These are phyloP conservation scores for Litocranius walleri DNA, from an alignment of 2,113 vertebrate genomes.

Conservation along the genomic window DNA sequence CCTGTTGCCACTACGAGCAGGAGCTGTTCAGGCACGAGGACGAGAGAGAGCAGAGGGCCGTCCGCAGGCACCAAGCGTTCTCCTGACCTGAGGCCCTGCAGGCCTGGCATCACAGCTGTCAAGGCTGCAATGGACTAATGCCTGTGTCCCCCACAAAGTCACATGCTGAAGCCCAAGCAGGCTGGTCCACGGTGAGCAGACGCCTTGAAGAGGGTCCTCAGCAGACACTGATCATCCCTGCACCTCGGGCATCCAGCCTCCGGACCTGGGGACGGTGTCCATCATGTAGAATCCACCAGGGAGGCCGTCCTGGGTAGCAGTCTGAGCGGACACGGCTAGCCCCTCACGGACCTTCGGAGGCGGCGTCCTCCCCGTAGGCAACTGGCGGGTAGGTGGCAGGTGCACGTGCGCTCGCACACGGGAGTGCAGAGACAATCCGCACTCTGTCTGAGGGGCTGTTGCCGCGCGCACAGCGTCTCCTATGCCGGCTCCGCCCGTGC, in stretches of 20 bases:
- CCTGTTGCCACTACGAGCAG: fast-evolving
- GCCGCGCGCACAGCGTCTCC: fast-evolving
- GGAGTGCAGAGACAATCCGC: fast-evolving
- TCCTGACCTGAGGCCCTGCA: not conserved
- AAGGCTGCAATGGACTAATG: fast-evolving
- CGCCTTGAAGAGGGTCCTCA: no score
- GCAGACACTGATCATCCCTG: no score
- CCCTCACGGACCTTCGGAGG: not conserved
- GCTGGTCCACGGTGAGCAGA: not conserved
- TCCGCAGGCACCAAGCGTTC: fast-evolving
- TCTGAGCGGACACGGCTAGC: fast-evolving
- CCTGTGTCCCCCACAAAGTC: no score
- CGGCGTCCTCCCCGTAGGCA: fast-evolving
- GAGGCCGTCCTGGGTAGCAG: no score
- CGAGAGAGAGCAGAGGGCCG: fast-evolving
- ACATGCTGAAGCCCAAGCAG: not conserved
- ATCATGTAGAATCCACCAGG: fast-evolving
- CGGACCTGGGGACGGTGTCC: not conserved
- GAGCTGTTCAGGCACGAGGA: not conserved
- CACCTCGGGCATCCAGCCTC: fast-evolving
- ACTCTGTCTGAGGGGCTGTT: fast-evolving
- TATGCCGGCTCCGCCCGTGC: not conserved
- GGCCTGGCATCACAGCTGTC: not conserved
- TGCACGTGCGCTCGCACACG: fast-evolving
- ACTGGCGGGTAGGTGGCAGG: not conserved